Evolutionary conservation across 2,888 invertebrate genomes (phyloP), one percentile per base, ranked within the genome.

Genomic region (Eilema griseolum): DNA sequence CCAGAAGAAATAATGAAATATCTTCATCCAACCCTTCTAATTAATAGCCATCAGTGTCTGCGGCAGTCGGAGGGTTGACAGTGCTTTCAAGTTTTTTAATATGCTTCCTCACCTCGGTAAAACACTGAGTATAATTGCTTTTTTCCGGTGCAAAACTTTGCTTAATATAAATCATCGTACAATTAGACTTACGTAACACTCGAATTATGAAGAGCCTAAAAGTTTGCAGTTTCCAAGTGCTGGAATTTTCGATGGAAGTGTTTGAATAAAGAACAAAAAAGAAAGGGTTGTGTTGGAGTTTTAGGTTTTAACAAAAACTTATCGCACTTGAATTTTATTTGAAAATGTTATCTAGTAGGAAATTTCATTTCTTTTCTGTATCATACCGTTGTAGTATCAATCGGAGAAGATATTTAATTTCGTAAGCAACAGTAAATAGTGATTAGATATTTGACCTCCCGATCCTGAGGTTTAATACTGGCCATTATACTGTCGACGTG

Each of bases 21-120:
- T 93, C 93, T 94, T 92, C 91, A 93, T 91, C 88, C 93, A 93
- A 92, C 94, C 94, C 94, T 95, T 93, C 93, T 95, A 95, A 95
- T 95, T 94, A 95, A 95, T 95, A 90, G 94, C 92, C 95, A 94
- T 95, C 95, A 95, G 90, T 95, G 95, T 95, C 95, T 95, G 88
- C 91, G 85, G 89, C 94, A 95, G 90, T 92, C 92, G 89, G 87
- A 89, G 90, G 92, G 92, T 88, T 91, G 92, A 90, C 92, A 91
- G 89, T 91, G 91, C 91, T 92, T 93, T 93, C 92, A 93, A 93
- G 93, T 93, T 94, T 94, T 94, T 94, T 94, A 94, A 93, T 94
- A 94, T 93, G 94, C 93, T 92, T 94, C 92, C 93, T 94, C 94
- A 94, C 95, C 95, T 95, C 90, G 84, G 87, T 88, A 90, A 91